These are phyloP conservation scores for Hirtodrosophila alboralis DNA, from an alignment of 2,888 invertebrate genomes.

Conservation along the genomic window DNA sequence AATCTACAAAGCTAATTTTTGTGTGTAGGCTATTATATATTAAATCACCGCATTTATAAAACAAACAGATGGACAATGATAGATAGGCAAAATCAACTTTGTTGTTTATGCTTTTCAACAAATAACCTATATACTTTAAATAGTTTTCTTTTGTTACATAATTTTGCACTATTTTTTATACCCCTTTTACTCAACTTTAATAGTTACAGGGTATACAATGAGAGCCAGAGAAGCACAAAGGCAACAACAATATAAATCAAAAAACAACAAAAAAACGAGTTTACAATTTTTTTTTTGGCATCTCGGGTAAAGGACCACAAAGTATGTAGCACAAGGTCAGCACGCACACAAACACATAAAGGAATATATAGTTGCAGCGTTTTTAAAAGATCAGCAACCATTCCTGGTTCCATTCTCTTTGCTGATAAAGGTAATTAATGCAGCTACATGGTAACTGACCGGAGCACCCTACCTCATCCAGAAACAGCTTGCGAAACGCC, in stretches of 20 bases:
- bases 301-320: slow-evolving; percentile 75
- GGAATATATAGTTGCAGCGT: slow-evolving; percentile 1
- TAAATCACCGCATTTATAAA: too few species aligned
- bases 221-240: slow-evolving; percentile 14
- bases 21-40: too few species aligned
- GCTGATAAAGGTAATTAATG: slow-evolving; percentile 34
- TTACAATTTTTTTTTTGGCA: slow-evolving; percentile 54
- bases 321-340: slow-evolving; percentile 74
- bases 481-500: slow-evolving; percentile 83
- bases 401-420: slow-evolving; percentile 17
- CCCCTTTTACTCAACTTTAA: too few species aligned
- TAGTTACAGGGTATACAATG: slow-evolving; percentile 3
- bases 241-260: slow-evolving; percentile 52
- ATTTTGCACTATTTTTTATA: too few species aligned
- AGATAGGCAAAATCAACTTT: too few species aligned
- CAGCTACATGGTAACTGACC: slow-evolving; percentile 20
- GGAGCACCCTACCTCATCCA: slow-evolving; percentile 81
- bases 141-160: too few species aligned
- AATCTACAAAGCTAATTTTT: too few species aligned
- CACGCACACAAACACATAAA: slow-evolving; percentile 4
- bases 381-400: slow-evolving; percentile 4
- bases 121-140: too few species aligned
- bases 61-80: too few species aligned
- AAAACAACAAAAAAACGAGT: slow-evolving; percentile 57
- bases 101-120: too few species aligned